Conservation (phyloP, 2,113 vertebrate species). For the Chinchilla lanigera region DNA sequence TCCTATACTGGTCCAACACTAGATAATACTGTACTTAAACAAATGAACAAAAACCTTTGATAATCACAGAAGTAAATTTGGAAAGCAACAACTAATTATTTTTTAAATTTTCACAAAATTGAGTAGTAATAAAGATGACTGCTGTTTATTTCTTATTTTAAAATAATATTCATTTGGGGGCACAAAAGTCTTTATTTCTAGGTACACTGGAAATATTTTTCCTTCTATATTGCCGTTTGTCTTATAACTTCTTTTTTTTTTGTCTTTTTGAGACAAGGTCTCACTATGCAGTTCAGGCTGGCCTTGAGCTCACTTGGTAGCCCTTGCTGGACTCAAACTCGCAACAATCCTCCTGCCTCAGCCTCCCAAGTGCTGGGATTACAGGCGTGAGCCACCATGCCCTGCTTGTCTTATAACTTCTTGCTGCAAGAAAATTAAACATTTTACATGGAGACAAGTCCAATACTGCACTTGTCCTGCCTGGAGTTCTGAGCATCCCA, state of each 20-base stretch:
- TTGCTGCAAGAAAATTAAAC: not conserved
- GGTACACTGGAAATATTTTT: not conserved
- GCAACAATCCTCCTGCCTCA: too few relatives aligned
- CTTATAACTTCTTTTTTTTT: not conserved
- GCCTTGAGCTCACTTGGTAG: too few relatives aligned
- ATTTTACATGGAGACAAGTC: not conserved
- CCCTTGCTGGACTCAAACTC: too few relatives aligned
- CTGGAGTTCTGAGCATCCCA: not conserved
- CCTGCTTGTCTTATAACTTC: not conserved
- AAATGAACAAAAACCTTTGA: not conserved
- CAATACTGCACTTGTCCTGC: not conserved
- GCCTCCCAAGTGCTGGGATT: too few relatives aligned
- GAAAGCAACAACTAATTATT: not conserved
- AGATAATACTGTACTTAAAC: not conserved
- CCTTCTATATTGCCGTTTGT: not conserved
- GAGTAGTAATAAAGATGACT: not conserved
- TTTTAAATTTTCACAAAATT: not conserved
- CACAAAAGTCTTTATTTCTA: not conserved
- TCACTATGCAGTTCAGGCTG: too few relatives aligned
- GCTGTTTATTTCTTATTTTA: not conserved
- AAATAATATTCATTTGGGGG: not conserved
- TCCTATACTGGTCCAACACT: not conserved
- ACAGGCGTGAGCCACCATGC: too few relatives aligned
- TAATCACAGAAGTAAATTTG: not conserved
- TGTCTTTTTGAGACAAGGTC: too few relatives aligned